A percentile compares a stretch with the other conserved stretches of the same genome.
Conservation (phyloP, 1,140 invertebrate species). For the Procambarus virginalis region DNA sequence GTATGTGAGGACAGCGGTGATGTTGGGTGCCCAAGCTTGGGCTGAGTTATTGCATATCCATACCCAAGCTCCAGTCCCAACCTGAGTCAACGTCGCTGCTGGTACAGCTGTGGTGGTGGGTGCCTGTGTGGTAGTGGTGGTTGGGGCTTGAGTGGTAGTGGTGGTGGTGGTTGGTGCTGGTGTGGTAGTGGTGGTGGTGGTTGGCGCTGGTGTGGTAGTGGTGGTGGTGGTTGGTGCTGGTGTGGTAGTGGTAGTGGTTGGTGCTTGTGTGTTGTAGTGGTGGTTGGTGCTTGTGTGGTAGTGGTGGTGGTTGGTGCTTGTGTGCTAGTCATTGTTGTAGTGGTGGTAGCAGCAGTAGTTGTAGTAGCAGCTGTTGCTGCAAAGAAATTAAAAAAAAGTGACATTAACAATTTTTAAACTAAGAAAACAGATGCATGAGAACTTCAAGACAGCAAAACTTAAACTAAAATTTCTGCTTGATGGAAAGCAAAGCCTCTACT, state of each 20-base stretch:
- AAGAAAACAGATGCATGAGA: too few relatives aligned
- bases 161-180: not conserved
- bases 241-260: not conserved
- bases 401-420: not conserved
- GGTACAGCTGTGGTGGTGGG: not conserved
- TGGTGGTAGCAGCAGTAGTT: not conserved
- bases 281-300: not conserved
- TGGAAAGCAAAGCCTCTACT: too few relatives aligned
- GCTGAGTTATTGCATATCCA: not conserved
- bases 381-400: not conserved
- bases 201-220: not conserved
- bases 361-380: not conserved
- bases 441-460: too few relatives aligned
- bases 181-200: not conserved
- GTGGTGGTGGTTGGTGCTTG: not conserved
- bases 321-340: not conserved
- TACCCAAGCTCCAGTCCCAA: not conserved
- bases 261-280: not conserved
- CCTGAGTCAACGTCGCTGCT: not conserved
- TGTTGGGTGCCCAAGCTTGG: not conserved
- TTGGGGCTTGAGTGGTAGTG: not conserved
- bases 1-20: not conserved
- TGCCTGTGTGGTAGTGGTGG: not conserved
- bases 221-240: not conserved
- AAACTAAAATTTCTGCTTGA: too few relatives aligned